These are phyloP conservation scores for Sesia bembeciformis DNA, from an alignment of 2,888 invertebrate species.

Conservation along the genomic window DNA sequence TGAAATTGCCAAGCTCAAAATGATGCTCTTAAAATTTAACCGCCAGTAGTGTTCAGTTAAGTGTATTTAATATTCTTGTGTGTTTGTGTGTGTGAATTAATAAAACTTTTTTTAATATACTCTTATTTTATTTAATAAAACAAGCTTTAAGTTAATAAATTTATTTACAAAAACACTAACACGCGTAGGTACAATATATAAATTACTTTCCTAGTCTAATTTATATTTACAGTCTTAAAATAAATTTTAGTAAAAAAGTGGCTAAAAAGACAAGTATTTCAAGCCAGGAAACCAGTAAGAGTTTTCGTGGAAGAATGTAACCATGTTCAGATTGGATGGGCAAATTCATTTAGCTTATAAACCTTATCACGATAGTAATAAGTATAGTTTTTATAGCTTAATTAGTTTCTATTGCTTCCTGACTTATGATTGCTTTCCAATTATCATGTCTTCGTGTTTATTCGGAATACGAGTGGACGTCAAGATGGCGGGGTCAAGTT, in stretches of 20 bases:
- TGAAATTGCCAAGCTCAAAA: constrained; percentile 70
- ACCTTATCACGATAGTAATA: too few species aligned
- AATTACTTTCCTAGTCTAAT: constrained; percentile 60
- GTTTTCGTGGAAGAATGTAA: not conserved
- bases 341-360: too few species aligned
- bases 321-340: not conserved
- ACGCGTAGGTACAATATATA: constrained; percentile 43
- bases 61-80: constrained; percentile 10
- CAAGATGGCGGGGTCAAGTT: too few species aligned
- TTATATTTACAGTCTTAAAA: constrained; percentile 69
- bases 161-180: constrained; percentile 64
- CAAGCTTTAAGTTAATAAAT: constrained; percentile 18
- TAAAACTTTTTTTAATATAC: constrained; percentile 2
- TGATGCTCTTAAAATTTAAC: constrained; percentile 57
- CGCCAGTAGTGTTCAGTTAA: constrained; percentile 11
- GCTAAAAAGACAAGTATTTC: not conserved
- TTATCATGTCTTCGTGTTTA: too few species aligned
- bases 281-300: not conserved
- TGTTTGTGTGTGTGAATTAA: constrained; percentile 16
- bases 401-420: too few species aligned
- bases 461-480: too few species aligned
- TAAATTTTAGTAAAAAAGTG: not conserved
- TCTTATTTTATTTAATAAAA: constrained; percentile 7
- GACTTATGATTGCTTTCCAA: too few species aligned
- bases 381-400: too few species aligned